Evolutionary conservation across 2,888 invertebrate genomes (phyloP), one percentile per base, ranked within the genome.

Genomic region (Dryobotodes eremita): DNA sequence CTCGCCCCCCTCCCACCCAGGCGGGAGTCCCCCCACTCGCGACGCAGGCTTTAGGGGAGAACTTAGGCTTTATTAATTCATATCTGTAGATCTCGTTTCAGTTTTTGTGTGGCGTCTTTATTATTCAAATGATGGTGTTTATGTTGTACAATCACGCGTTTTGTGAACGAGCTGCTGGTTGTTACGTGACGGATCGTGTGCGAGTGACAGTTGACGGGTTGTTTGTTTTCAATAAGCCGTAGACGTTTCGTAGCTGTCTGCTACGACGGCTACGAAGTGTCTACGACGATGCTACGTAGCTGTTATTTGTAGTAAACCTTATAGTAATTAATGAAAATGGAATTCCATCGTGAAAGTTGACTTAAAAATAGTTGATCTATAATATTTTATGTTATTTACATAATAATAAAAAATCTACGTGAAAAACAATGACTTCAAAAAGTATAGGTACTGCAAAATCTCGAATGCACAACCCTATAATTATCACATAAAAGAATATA

Each of bases 31-130:
- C 88, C 84, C 82, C 89, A 85, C 90, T 86, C 84, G 80, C 87
- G 89, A 87, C 91, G 91, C 90, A 91, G 94, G 91, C 92, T 93
- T 91, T 89, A 90, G 90, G 92, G 93, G 93, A 91, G 91, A 89
- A 91, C 92, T 92, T 93, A 93, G 93, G 91, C 92, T 93, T 92
- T 93, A 93, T 93, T 93, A 92, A 93, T 92, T 93, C 92, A 92
- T 92, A 92, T 92, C 92, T 92, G 88, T 88, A 90, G 91, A 91
- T 91, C 91, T 90, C 89, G 90, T 91, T 91, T 89, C 89, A 89
- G 89, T 89, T 89, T 90, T 89, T 89, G 87, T 90, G 87, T 80
- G 82, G 82, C 82, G 88, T 90, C 89, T 90, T 92, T 92, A 90
- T 89, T 91, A 91, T 91, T 91, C 90, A 91, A 92, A 91, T 92